These are phyloP conservation scores for Hydrolagus affinis DNA, from an alignment of 2,113 vertebrate species.

Conservation along the genomic window DNA sequence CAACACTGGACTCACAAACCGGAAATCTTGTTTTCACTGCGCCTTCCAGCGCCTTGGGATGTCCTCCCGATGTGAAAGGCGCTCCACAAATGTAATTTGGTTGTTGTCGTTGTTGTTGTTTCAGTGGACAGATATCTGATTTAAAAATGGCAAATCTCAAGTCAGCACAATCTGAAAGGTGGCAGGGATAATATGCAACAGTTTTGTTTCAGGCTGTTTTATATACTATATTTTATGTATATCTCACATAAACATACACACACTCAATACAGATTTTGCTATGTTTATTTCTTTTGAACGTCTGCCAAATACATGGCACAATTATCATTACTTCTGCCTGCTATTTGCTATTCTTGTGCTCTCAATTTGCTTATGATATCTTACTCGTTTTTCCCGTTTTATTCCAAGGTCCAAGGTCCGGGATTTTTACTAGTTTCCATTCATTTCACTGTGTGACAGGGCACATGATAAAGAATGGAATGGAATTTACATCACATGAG, in stretches of 20 bases:
- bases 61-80: too few relatives aligned
- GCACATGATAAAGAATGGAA: background rate
- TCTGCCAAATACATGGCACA: background rate
- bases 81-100: too few relatives aligned
- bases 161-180: too few relatives aligned
- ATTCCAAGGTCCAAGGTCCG: background rate
- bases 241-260: too few relatives aligned
- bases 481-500: background rate
- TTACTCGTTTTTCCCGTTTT: background rate
- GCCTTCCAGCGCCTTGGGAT: too few relatives aligned
- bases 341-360: background rate
- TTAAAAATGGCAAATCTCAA: too few relatives aligned
- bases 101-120: too few relatives aligned
- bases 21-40: too few relatives aligned
- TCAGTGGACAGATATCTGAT: too few relatives aligned
- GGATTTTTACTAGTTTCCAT: background rate
- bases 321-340: background rate
- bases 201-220: constrained; percentile 5
- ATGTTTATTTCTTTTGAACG: background rate
- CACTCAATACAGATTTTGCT: background rate
- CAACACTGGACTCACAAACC: too few relatives aligned
- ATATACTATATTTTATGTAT: too few relatives aligned
- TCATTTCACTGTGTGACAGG: background rate
- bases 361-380: background rate
- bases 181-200: too few relatives aligned